These are phyloP conservation scores for Dryobota labecula DNA, from an alignment of 2,888 invertebrate species.

Conservation along the genomic window DNA sequence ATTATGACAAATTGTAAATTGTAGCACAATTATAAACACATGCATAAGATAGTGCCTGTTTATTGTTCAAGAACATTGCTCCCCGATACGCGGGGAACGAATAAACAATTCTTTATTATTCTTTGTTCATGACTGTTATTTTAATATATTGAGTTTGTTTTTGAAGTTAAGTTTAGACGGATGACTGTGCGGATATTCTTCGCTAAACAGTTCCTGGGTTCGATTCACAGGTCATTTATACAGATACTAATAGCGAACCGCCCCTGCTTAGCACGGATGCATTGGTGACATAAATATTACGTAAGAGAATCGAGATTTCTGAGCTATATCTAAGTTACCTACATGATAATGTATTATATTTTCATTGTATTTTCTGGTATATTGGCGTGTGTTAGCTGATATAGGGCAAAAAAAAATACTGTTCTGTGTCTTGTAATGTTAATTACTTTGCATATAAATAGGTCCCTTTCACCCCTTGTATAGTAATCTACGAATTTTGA, in stretches of 20 bases:
- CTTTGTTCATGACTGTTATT: slow-evolving; percentile 51
- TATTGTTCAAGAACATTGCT: slow-evolving; percentile 60
- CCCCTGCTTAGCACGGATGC: too few species aligned
- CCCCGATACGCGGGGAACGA: slow-evolving; percentile 30
- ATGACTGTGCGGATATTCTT: slow-evolving; percentile 4
- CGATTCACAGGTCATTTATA: not conserved
- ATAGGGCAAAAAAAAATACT: too few species aligned
- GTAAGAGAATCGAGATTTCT: not conserved
- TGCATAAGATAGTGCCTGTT: slow-evolving; percentile 55
- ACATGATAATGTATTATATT: not conserved
- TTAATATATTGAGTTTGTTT: slow-evolving; percentile 25
- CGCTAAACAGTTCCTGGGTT: slow-evolving; percentile 2
- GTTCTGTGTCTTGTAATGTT: too few species aligned
- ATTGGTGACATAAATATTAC: too few species aligned
- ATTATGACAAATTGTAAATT: slow-evolving; percentile 44
- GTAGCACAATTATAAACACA: slow-evolving; percentile 43
- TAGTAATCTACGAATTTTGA: too few species aligned
- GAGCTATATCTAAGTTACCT: not conserved
- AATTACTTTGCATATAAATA: too few species aligned
- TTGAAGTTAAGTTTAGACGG: slow-evolving; percentile 11
- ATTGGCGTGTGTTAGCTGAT: too few species aligned
- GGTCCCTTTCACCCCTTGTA: too few species aligned
- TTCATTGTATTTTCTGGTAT: too few species aligned
- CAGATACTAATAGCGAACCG: not conserved
- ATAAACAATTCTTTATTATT: slow-evolving; percentile 57